phyloP scores from a whole-genome alignment of 2,888 invertebrate genomes.

The Volucella inflata region DNA sequence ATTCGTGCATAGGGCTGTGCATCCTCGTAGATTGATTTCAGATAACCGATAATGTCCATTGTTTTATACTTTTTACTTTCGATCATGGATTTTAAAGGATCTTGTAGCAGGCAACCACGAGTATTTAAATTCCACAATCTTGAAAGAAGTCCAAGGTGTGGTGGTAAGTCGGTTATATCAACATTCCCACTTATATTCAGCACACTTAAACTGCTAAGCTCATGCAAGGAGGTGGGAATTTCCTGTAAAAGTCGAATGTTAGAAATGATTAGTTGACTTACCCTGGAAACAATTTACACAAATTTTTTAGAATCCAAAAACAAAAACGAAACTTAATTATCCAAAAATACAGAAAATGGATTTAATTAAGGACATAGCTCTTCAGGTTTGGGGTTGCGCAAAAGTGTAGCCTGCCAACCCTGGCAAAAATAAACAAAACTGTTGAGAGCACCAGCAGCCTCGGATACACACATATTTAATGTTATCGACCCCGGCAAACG shows the following conservation, averaged over 20 bases:
- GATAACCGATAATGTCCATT: conserved; percentile 95
- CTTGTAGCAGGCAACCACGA: conserved; percentile 93
- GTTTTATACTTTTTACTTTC: conserved; percentile 97
- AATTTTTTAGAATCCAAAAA: background rate
- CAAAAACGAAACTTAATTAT: background rate
- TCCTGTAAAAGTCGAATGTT: conserved; percentile 83
- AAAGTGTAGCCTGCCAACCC: too few species aligned
- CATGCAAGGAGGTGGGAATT: conserved; percentile 93
- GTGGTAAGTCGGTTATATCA: conserved; percentile 94
- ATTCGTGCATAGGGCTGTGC: conserved; percentile 96
- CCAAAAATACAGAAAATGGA: background rate
- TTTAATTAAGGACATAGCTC: background rate
- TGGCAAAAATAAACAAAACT: too few species aligned
- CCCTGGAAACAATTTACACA: background rate
- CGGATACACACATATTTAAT: too few species aligned
- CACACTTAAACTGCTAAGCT: conserved; percentile 94
- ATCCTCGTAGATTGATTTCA: conserved; percentile 94
- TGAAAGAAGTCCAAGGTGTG: conserved; percentile 96
- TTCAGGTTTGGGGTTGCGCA: too few species aligned
- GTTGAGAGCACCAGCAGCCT: too few species aligned
- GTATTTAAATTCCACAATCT: conserved; percentile 98
- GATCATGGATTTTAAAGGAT: conserved; percentile 95
- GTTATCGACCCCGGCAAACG: too few species aligned
- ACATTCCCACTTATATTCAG: conserved; percentile 91
- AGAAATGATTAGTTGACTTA: background rate